phyloP scores from a whole-genome alignment of 2,888 invertebrate genomes.

The Dynastes grantii region DNA sequence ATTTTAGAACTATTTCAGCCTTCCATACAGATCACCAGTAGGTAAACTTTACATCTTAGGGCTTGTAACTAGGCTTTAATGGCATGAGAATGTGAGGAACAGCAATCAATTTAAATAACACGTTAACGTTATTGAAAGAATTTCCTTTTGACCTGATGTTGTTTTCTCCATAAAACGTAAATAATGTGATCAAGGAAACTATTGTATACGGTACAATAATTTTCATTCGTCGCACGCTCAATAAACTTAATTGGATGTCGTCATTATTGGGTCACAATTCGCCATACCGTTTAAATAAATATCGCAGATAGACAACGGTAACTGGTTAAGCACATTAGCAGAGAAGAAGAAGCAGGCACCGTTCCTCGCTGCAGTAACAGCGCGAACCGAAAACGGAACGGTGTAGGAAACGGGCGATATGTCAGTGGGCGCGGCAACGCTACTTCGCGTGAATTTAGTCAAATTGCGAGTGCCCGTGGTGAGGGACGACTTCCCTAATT shows the following conservation, averaged over 20 bases:
- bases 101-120: neutral
- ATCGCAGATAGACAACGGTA: slow-evolving; percentile 18
- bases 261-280: slow-evolving; percentile 35
- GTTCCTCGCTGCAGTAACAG: slow-evolving; percentile 44
- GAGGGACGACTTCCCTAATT: slow-evolving; percentile 69
- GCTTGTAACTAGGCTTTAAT: no score
- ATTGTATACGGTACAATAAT: neutral
- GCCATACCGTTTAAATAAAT: slow-evolving; percentile 23
- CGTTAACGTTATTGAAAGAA: neutral
- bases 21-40: no score
- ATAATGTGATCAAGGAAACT: slow-evolving; percentile 14
- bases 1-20: no score
- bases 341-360: slow-evolving; percentile 23
- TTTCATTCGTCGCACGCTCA: slow-evolving; percentile 35
- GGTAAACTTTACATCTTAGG: no score
- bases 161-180: neutral
- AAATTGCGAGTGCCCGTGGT: slow-evolving; percentile 54
- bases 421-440: slow-evolving; percentile 40
- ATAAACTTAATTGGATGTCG: slow-evolving; percentile 39
- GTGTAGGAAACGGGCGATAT: slow-evolving; percentile 39
- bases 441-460: slow-evolving; percentile 51
- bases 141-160: neutral
- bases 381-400: slow-evolving; percentile 33
- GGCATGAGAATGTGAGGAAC: neutral
- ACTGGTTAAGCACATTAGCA: neutral